Evolutionary conservation across 2,797 vertebrate genomes (phyloP).

Genomic region (Carcharodon carcharias): DNA sequence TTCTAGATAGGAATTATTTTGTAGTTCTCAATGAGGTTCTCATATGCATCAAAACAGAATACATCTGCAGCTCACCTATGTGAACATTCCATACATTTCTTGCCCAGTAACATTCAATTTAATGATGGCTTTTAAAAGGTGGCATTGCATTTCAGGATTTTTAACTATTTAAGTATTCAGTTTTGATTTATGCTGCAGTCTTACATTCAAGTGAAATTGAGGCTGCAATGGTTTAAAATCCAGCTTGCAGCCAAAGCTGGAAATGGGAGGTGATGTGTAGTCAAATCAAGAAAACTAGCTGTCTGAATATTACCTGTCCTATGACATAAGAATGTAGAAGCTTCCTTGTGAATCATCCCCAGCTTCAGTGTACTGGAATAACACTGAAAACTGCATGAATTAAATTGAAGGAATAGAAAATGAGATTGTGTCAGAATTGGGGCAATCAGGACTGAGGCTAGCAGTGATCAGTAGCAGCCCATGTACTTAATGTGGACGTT

Average conservation of each 20-base stretch:
- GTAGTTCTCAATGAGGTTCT: neutral
- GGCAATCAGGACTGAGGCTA: neutral
- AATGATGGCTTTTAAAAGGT: neutral
- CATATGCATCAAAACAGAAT: neutral
- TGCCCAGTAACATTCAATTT: neutral
- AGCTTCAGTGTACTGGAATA: neutral
- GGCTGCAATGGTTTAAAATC: neutral
- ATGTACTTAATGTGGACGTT: neutral
- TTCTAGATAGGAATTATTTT: neutral
- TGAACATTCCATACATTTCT: neutral
- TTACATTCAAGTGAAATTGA: neutral
- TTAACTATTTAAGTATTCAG: neutral
- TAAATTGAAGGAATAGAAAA: neutral
- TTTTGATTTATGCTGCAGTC: neutral
- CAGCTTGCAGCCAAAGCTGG: neutral
- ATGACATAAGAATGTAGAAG: neutral
- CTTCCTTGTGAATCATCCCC: neutral
- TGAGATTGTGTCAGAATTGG: neutral
- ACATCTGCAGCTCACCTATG: neutral
- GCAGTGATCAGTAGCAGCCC: neutral
- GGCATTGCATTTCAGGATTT: neutral
- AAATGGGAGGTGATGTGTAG: no score
- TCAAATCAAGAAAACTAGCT: neutral
- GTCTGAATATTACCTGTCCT: neutral
- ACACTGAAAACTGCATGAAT: neutral